Evolutionary conservation across 35 echinoderm and acorn worm species (phyloP).

Genomic region (Hemicentrotus pulcherrimus): DNA sequence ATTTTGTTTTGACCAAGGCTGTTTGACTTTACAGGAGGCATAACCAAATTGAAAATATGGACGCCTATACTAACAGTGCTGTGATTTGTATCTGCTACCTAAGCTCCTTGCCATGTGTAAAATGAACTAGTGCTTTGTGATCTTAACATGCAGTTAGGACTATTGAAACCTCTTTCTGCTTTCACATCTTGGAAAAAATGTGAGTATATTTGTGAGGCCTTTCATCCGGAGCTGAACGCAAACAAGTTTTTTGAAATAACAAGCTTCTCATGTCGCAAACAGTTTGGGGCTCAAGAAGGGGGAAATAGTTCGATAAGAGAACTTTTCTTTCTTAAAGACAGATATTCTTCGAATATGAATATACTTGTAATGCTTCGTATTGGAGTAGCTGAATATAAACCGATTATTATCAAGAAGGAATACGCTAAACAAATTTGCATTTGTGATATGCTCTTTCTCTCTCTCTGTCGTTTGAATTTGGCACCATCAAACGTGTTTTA

Average conservation of each 20-base stretch:
- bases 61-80: too few species aligned
- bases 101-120: background rate
- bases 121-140: background rate
- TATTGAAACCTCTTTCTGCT: background rate
- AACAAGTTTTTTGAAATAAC: background rate
- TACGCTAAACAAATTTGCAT: background rate
- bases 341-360: too few species aligned
- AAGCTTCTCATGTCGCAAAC: background rate
- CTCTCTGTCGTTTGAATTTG: background rate
- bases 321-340: too few species aligned
- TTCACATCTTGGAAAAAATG: background rate
- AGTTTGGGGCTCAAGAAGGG: background rate
- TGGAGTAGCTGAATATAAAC: too few species aligned
- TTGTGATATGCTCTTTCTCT: too few species aligned
- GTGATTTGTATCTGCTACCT: background rate
- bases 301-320: background rate
- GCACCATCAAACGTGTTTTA: background rate
- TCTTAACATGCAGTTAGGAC: background rate
- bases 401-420: background rate
- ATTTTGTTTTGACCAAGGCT: too few species aligned
- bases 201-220: background rate
- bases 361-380: too few species aligned
- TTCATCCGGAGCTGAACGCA: background rate
- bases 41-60: too few species aligned
- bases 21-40: too few species aligned